Evolutionary conservation across 2,113 vertebrate genomes (phyloP), one percentile per base, ranked within the genome.

Genomic region (Syngnathoides biaculeatus): DNA sequence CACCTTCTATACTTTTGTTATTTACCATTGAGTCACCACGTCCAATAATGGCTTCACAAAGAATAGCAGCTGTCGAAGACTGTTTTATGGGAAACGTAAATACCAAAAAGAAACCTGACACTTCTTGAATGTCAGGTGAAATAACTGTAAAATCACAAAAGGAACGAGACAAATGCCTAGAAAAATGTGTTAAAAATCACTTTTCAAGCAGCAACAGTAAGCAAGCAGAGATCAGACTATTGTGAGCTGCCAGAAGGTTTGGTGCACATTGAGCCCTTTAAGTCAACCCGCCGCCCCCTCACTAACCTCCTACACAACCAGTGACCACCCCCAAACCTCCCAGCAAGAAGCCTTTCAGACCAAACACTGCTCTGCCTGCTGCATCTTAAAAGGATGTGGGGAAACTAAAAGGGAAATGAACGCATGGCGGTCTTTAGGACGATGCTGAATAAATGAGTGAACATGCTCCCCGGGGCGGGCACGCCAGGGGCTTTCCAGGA

Each of bases 371-470:
- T 73, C 82, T 82, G 79, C 80, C 65, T 83, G 83, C 69, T 84
- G 80, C 79, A 88, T 84, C 84, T 84, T 92, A 89, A 89, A 86
- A 78, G 79, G 83, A 82, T 84, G 79, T 79, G 84, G 79, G 74
- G 48, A 86, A 89, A 83, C 78, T 71, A 80, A 74, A 80, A 83
- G 70, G 81, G 86, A 90, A 89, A 83, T 83, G 74, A 78, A 87
- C 78, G 81, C 85, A 90, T 82, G 76, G 82, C 81, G 84, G 80
- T 85, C 79, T 86, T 92, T 88, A 80, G 87, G 80, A 89, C 77
- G 82, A 88, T 84, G 80, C 82, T 39, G 81, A 85, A 81, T 87
- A 89, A 90, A 89, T 85, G 84, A 89, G 80, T 87, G 82, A 89
- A 90, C 86, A 88, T 81, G 84, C 83, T 88, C 84, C 86, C 88